A percentile compares a stretch with the other conserved stretches of the same genome.
These are phyloP conservation scores for Ptyas mucosa DNA, from an alignment of 2,113 vertebrate species.

Conservation along the genomic window DNA sequence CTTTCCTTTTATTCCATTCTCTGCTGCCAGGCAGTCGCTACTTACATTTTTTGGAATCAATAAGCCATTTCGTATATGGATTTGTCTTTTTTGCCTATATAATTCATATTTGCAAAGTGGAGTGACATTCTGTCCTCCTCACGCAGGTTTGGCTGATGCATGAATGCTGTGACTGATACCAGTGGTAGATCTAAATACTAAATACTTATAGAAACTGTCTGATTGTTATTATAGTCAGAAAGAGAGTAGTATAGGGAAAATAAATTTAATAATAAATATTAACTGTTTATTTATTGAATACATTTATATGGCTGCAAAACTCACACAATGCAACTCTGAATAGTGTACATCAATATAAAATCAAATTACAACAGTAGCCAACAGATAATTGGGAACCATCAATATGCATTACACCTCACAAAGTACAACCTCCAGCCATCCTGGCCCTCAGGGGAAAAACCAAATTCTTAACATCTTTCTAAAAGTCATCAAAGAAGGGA, in stretches of 20 bases:
- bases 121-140: neutral
- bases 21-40: neutral
- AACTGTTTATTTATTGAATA: neutral
- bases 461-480: neutral
- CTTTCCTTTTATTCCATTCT: neutral
- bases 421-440: neutral
- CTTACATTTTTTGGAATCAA: neutral
- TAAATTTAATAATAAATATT: neutral
- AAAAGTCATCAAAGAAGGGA: neutral
- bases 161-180: neutral
- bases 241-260: neutral
- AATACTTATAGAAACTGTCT: neutral
- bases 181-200: neutral
- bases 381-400: neutral
- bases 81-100: neutral
- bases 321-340: neutral
- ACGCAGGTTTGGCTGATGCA: neutral
- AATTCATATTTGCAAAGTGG: neutral
- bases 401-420: neutral
- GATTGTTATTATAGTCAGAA: neutral
- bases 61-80: neutral
- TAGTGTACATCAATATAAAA: neutral
- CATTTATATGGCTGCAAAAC: neutral
- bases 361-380: neutral
- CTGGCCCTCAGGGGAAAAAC: fast-evolving